Evolutionary conservation across 2,888 invertebrate species (phyloP), one percentile per base, ranked within the genome.

Genomic region (Tuberolachnus salignus): DNA sequence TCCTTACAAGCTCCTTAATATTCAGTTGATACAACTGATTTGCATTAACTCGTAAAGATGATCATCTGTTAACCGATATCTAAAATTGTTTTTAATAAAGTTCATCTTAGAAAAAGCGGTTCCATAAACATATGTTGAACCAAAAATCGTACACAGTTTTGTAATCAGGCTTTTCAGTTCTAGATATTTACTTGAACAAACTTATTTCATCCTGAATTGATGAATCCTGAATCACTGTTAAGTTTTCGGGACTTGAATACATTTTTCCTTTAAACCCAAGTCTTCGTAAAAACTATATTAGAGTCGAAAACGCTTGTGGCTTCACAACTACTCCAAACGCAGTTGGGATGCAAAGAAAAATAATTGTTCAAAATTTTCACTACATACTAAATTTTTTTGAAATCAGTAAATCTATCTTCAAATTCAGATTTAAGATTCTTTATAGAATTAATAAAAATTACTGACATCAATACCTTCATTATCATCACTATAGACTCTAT

Each of bases 261-360:
- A 70, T 70, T 70, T 70, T 42, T 55, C 42, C 42, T 70, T 70
- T 80, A 81, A 80, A 69, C 57, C 71, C 81, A 82, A 82, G 80
- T 82, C 82, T 81, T 83, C 82, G 81, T 82, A 81, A 74, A 82
- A 81, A 82, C 82, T 83, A 82, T 82, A 82, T 82, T 80, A 81
- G 80, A 81, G 71, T 80, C 80, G 74, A 71, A 71, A 71, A 71
- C 70, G 57, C 23, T 57, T 59, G 44, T 71, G 71, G 71, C 71
- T 71, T 71, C 71, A 57, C n/a, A n/a, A n/a, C 44, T 71, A 71
- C 71, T 71, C 71, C 57, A 57, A 23, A 57, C 57, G 57, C 46
- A 55, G 21, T 71, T 71, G 57, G 57, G 57, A 71, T 71, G 57
- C 57, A 71, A 57, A 46, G 70, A 71, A 57, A 71, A 71, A 57